These are phyloP conservation scores for Mamestra configurata DNA, from an alignment of 1,140 invertebrate genomes.

Conservation along the genomic window DNA sequence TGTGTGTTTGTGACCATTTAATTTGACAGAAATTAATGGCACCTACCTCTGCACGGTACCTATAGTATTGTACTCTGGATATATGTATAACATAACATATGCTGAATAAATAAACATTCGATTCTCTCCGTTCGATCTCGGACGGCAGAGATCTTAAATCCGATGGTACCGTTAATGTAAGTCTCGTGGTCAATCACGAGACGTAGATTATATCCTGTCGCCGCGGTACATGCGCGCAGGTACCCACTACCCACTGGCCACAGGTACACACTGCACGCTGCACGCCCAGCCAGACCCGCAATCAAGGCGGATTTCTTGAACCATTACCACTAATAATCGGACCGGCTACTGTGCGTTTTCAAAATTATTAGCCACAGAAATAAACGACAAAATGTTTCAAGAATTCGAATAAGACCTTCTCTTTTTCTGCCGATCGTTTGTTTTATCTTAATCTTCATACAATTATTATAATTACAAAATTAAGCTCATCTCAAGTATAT, in stretches of 20 bases:
- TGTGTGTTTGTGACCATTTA: conserved; percentile 66
- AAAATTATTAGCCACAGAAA: conserved; percentile 68
- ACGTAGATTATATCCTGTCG: conserved; percentile 39
- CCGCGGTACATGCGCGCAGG: neutral
- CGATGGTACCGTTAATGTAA: conserved; percentile 40
- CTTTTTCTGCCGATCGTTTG: conserved; percentile 37
- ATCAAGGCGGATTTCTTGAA: conserved; percentile 72
- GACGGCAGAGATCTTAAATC: conserved; percentile 9
- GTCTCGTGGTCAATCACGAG: conserved; percentile 35
- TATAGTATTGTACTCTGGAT: neutral
- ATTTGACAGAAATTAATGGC: conserved; percentile 75
- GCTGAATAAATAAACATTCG: neutral
- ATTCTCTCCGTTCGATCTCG: neutral
- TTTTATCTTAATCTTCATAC: conserved; percentile 24
- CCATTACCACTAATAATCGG: conserved; percentile 71
- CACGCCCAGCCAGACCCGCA: conserved; percentile 62
- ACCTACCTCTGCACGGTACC: conserved; percentile 36
- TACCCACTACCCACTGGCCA: too few relatives aligned
- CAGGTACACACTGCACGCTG: neutral
- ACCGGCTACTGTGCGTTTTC: conserved; percentile 68
- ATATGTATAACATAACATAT: neutral
- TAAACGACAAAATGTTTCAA: conserved; percentile 60
- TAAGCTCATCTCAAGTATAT: neutral
- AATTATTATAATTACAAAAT: conserved; percentile 37
- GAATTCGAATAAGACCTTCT: conserved; percentile 45